These are phyloP conservation scores for Tenthredo livida DNA, from an alignment of 2,888 invertebrate genomes.

Conservation along the genomic window DNA sequence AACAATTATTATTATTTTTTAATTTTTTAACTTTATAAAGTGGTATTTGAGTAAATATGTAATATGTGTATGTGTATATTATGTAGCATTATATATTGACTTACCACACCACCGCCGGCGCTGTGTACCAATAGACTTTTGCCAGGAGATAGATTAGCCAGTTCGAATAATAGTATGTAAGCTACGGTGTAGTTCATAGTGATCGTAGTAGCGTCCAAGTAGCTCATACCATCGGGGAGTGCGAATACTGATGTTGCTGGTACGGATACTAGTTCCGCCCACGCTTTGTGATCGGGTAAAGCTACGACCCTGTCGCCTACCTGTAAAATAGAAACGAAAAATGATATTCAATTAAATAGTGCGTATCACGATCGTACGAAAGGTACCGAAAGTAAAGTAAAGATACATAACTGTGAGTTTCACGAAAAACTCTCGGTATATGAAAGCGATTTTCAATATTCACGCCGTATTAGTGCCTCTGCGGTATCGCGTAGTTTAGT, in stretches of 20 bases:
- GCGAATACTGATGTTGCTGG: conserved; percentile 90
- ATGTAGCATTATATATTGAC: conserved; percentile 73
- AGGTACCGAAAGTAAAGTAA: too few species aligned
- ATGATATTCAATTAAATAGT: not conserved
- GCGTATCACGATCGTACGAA: too few species aligned
- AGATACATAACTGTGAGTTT: too few species aligned
- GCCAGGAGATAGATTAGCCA: conserved; percentile 88
- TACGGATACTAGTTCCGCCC: conserved; percentile 91
- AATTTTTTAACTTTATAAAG: too few species aligned
- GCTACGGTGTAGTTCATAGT: conserved; percentile 94
- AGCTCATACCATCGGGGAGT: conserved; percentile 87
- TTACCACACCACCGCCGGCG: conserved; percentile 93
- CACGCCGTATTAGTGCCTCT: not conserved
- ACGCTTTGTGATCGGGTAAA: conserved; percentile 90
- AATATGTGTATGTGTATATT: too few species aligned
- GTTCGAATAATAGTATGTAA: conserved; percentile 91
- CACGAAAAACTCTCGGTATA: too few species aligned
- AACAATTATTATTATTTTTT: too few species aligned
- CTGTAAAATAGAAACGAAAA: conserved; percentile 75
- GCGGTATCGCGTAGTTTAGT: not conserved
- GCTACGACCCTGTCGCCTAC: conserved; percentile 91
- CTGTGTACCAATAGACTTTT: conserved; percentile 92
- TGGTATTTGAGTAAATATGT: too few species aligned
- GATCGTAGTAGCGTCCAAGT: conserved; percentile 90
- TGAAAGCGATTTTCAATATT: not conserved